These are phyloP conservation scores for Schizopygopsis pylzovi DNA, from an alignment of 2,797 vertebrate genomes.

Conservation along the genomic window DNA sequence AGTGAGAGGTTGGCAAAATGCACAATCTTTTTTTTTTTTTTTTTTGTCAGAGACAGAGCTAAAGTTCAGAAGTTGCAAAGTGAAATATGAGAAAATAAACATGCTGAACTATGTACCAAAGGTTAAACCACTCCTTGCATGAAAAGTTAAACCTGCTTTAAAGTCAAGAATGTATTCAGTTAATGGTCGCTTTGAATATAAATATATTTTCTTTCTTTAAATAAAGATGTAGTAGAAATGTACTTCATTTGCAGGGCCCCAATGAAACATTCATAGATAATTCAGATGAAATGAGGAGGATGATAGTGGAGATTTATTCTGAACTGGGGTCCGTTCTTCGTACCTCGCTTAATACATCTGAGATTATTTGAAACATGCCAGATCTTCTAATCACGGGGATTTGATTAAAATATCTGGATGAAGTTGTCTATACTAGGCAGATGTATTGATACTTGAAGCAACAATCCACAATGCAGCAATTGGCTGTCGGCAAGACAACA, in stretches of 20 bases:
- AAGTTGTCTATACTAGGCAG: too few relatives aligned
- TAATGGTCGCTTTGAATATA: not conserved
- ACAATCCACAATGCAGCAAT: too few relatives aligned
- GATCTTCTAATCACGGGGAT: too few relatives aligned
- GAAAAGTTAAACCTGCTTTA: not conserved
- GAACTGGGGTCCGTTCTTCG: not conserved
- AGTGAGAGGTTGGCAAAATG: not conserved
- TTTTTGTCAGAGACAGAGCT: not conserved
- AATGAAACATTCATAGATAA: slow-evolving; percentile 6
- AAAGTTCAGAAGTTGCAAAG: slow-evolving; percentile 6
- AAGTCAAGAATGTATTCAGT: slow-evolving; percentile 8
- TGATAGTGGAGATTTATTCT: not conserved
- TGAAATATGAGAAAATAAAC: not conserved
- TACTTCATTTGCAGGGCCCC: not conserved
- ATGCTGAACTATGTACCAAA: not conserved
- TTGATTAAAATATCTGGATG: too few relatives aligned
- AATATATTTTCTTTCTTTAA: not conserved
- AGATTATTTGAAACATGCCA: too few relatives aligned
- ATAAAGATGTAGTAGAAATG: not conserved
- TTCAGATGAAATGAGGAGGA: slow-evolving; percentile 5
- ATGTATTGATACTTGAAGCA: too few relatives aligned
- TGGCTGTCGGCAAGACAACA: too few relatives aligned
- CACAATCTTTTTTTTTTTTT: too few relatives aligned
- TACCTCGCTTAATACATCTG: too few relatives aligned
- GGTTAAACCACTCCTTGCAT: not conserved